Percentiles rank a stretch among this genome's conserved stretches.
These are phyloP conservation scores for Alitta virens DNA, from an alignment of 2,888 invertebrate species.

Conservation along the genomic window DNA sequence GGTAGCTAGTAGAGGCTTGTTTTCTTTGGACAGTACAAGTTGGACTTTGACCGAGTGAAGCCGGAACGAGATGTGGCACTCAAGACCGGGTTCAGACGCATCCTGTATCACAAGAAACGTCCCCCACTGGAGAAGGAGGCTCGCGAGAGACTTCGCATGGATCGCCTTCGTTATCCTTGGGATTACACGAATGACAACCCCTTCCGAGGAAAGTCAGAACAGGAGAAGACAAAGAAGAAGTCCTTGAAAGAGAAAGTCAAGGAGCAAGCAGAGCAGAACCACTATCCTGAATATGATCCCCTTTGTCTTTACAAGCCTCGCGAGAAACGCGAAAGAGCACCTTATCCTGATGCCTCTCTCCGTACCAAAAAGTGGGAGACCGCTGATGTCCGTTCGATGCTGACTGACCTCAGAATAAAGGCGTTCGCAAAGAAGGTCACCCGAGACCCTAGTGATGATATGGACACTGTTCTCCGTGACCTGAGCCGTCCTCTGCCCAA, in stretches of 20 bases:
- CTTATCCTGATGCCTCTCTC: slow-evolving; percentile 1
- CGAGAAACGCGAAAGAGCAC: neutral
- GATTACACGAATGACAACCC: slow-evolving; percentile 12
- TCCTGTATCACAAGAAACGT: neutral
- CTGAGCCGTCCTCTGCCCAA: slow-evolving; percentile 12
- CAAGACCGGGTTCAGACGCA: slow-evolving; percentile 12
- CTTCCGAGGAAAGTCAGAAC: neutral
- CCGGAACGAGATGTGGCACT: slow-evolving; percentile 1
- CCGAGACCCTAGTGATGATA: slow-evolving; percentile 4
- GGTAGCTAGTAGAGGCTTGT: no score
- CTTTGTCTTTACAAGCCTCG: slow-evolving; percentile 6
- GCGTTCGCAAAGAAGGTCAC: neutral
- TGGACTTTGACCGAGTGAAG: slow-evolving; percentile 15
- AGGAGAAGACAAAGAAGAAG: slow-evolving; percentile 1
- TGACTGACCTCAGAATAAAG: neutral
- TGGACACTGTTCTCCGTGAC: slow-evolving; percentile 5
- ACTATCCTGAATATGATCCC: slow-evolving; percentile 11
- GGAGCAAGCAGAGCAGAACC: neutral
- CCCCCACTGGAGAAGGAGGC: slow-evolving; percentile 1
- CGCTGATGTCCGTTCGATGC: neutral
- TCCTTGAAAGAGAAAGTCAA: neutral
- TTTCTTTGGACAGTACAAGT: slow-evolving; percentile 5
- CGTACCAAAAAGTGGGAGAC: slow-evolving; percentile 1
- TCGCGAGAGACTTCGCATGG: slow-evolving; percentile 1
- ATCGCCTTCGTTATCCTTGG: slow-evolving; percentile 11